These are phyloP conservation scores for Oreohelix idahoensis DNA, from an alignment of 1,140 invertebrate genomes.

Conservation along the genomic window DNA sequence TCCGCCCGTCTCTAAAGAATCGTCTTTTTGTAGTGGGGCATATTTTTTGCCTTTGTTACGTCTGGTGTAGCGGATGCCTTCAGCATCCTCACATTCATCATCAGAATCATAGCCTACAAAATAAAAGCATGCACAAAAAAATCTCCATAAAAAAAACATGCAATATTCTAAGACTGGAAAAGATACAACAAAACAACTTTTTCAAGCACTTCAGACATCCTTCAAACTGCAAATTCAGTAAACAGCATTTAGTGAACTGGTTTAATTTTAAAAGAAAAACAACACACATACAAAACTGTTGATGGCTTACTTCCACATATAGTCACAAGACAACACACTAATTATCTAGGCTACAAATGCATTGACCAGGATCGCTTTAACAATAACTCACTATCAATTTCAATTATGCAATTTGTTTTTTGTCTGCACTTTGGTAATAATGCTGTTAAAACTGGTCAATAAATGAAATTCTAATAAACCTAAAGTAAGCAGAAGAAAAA, in stretches of 20 bases:
- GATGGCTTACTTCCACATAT: neutral
- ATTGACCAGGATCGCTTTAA: neutral
- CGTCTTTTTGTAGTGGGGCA: slow-evolving; percentile 65
- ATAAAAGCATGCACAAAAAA: slow-evolving; percentile 62
- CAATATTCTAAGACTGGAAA: slow-evolving; percentile 18
- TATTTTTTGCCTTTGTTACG: slow-evolving; percentile 70
- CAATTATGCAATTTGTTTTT: neutral
- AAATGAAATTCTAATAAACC: no score
- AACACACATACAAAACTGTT: neutral
- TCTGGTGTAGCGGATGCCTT: slow-evolving; percentile 59
- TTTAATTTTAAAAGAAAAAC: neutral
- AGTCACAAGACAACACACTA: slow-evolving; percentile 5
- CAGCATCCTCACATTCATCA: slow-evolving; percentile 68
- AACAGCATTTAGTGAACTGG: neutral
- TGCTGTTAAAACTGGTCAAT: no score
- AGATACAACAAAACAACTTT: slow-evolving; percentile 19
- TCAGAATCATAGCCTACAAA: slow-evolving; percentile 71
- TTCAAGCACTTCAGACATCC: slow-evolving; percentile 1
- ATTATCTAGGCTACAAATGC: neutral
- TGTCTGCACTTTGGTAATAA: no score
- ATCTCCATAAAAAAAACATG: slow-evolving; percentile 24
- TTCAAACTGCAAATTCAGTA: neutral
- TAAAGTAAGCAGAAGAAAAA: no score
- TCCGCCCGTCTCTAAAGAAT: slow-evolving; percentile 59
- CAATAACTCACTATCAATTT: neutral